Base-by-base conservation (phyloP, 2,888 invertebrate genomes). In the Drosophila ezoana region DNA sequence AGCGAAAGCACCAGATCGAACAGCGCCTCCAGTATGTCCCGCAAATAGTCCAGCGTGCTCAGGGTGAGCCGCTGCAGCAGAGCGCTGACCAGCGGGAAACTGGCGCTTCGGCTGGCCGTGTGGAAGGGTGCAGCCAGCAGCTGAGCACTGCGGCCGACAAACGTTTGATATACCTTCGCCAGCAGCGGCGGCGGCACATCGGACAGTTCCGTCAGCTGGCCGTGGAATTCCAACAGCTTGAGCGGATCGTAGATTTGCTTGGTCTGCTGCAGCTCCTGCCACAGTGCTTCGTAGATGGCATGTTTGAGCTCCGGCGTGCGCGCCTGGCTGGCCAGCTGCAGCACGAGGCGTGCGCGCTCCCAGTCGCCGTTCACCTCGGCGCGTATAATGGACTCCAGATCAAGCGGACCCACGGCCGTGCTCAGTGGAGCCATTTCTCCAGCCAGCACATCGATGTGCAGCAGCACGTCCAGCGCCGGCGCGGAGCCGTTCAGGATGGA, bases 201-300 rank as follows among this genome's bases (percentile, higher is more conserved):
- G 2, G 58, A 33, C 20, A 66, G 49, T 4, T 20, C 13, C 1
- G 60, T 43, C 2, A 90, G 61, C 16, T 75, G 57, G 4, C 14
- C 43, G 33, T 79, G 72, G 20, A 89, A 77, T 3, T 84, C 76
- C 4, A 86, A 38, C 4, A 90, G 38, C 18, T 74, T 52, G 4
- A 63, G 33, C 3, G 89, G 87, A 69, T 85, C 70, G 33, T 80
- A 72, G 59, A 77, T 76, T 28, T 78, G 76, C 16, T 56, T 69
- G 33, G 75, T 77, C 14, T 62, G 70, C 51, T 77, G 76, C 13
- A 89, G 37, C 33, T 87, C 87, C 38, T 76, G 63, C 89, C 90
- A 89, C 11, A 90, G 40, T 0, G 77, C 79, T 28, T 77, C 76
- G 53, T 83, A 90, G 32, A 85, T 74, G 20, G 82, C 80, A 35